These are phyloP conservation scores for Laspeyria flexula DNA, from an alignment of 2,888 invertebrate species.

Conservation along the genomic window DNA sequence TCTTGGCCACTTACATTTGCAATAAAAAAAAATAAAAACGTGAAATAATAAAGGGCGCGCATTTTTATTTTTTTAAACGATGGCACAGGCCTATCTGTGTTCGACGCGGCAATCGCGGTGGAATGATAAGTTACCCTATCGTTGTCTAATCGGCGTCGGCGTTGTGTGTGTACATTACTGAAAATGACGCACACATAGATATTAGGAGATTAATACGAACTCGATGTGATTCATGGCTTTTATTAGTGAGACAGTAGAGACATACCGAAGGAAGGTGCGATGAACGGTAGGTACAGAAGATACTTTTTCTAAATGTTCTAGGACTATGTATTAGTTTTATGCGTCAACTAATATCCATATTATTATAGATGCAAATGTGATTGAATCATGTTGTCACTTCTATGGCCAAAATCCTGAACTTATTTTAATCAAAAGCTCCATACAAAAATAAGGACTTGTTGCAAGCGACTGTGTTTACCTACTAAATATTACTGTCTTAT, in stretches of 20 bases:
- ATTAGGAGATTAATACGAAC: slow-evolving; percentile 51
- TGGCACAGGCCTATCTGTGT: slow-evolving; percentile 57
- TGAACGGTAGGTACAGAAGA: background rate
- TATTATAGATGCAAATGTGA: too few species aligned
- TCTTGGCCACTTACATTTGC: slow-evolving; percentile 58
- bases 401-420: too few species aligned
- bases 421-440: too few species aligned
- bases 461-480: too few species aligned
- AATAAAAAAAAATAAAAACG: slow-evolving; percentile 63
- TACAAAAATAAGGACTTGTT: too few species aligned
- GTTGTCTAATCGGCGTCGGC: slow-evolving; percentile 70
- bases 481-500: too few species aligned
- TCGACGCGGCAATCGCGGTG: slow-evolving; percentile 65
- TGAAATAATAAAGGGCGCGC: slow-evolving; percentile 62
- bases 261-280: background rate
- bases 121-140: slow-evolving; percentile 79
- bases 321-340: too few species aligned
- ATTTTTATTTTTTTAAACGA: slow-evolving; percentile 56
- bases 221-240: slow-evolving; percentile 10
- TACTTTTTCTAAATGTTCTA: too few species aligned
- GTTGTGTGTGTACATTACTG: slow-evolving; percentile 70
- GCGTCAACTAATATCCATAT: too few species aligned
- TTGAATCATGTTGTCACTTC: too few species aligned
- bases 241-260: background rate
- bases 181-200: slow-evolving; percentile 71